phyloP scores from a whole-genome alignment of 2,888 invertebrate genomes.

The Ichneumoninae sp. region DNA sequence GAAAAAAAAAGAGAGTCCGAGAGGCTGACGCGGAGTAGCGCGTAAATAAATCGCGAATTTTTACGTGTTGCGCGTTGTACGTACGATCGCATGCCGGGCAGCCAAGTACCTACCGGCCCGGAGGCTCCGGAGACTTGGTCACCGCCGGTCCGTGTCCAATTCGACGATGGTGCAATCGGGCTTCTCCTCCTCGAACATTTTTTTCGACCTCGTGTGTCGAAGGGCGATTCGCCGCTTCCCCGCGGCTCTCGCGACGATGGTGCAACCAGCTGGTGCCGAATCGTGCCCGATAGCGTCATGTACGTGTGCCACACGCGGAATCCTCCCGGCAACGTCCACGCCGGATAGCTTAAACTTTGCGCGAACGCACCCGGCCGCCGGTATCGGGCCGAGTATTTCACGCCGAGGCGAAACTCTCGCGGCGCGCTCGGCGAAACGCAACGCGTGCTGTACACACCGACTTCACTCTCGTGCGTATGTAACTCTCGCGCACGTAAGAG shows the following conservation, averaged over 20 bases:
- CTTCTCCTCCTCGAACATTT: constrained; percentile 22
- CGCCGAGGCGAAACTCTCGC: constrained; percentile 25
- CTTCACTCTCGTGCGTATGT: background rate
- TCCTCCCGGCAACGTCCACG: constrained; percentile 3
- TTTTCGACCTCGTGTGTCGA: constrained; percentile 47
- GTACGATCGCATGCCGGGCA: constrained; percentile 29
- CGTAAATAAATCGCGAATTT: constrained; percentile 58
- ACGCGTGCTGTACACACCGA: background rate
- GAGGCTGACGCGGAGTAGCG: constrained; percentile 18
- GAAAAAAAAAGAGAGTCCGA: constrained; percentile 18
- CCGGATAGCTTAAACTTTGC: constrained; percentile 6
- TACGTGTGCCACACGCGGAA: background rate
- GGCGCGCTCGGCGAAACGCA: constrained; percentile 10
- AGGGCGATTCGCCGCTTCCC: constrained; percentile 34
- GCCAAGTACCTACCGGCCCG: constrained; percentile 8
- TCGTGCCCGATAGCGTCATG: background rate
- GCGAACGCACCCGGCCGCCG: background rate
- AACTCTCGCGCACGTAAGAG: constrained; percentile 25
- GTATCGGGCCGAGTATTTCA: constrained; percentile 44
- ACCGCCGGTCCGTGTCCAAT: constrained; percentile 61
- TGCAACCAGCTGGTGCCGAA: constrained; percentile 61
- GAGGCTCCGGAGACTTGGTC: constrained; percentile 13
- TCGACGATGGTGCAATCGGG: constrained; percentile 60
- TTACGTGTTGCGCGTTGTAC: constrained; percentile 52
- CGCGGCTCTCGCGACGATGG: constrained; percentile 40